These are phyloP conservation scores for Muricea muricata DNA, from an alignment of 92 coral and sea anemone species.

Conservation along the genomic window DNA sequence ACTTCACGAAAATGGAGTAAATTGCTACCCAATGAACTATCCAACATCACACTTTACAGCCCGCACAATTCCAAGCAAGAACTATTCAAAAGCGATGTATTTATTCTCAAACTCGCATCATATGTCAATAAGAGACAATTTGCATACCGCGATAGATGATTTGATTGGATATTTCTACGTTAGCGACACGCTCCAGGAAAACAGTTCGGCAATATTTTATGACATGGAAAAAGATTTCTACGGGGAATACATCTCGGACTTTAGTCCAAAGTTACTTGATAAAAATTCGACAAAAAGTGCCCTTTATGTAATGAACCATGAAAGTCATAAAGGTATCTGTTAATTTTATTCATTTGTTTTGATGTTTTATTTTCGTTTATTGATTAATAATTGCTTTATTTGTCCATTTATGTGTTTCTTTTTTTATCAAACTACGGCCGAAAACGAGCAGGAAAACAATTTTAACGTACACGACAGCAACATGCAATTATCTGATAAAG, in stretches of 20 bases:
- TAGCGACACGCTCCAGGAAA: background rate
- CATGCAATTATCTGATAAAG: too few species aligned
- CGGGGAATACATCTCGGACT: background rate
- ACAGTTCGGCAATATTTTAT: background rate
- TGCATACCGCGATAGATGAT: background rate
- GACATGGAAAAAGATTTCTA: background rate
- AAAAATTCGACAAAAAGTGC: background rate
- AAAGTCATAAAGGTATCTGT: background rate
- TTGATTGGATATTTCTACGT: slow-evolving; percentile 1
- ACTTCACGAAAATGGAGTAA: background rate
- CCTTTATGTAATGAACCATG: background rate
- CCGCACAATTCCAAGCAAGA: background rate
- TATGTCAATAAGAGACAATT: background rate
- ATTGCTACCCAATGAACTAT: background rate
- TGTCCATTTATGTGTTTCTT: too few species aligned
- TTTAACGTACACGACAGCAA: too few species aligned
- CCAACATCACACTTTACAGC: background rate
- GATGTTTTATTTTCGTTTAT: too few species aligned
- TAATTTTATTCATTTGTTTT: too few species aligned
- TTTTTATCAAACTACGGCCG: too few species aligned
- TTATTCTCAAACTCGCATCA: background rate
- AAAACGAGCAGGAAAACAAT: too few species aligned
- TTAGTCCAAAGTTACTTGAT: background rate
- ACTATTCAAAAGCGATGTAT: background rate
- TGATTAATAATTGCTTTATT: too few species aligned